Conservation (phyloP, 2,797 vertebrate genomes). For the Bradypodion ventrale region DNA sequence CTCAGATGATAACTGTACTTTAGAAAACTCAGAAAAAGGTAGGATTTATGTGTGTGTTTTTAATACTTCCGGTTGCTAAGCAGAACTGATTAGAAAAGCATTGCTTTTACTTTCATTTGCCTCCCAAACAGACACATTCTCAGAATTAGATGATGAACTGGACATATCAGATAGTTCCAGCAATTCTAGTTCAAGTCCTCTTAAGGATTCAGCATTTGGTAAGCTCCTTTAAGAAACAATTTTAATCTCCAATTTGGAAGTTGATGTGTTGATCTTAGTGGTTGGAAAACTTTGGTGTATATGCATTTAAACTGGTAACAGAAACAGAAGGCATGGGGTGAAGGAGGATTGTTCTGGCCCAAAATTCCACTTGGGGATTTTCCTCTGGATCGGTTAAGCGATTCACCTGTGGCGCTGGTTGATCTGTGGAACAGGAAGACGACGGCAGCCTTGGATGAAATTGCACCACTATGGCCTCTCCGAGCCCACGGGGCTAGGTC, state of each 20-base stretch:
- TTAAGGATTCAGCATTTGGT: conserved; percentile 70
- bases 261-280: conserved; percentile 1
- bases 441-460: no score
- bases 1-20: conserved; percentile 57
- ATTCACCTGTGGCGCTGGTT: no score
- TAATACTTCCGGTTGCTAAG: neutral
- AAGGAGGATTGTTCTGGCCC: neutral
- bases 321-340: neutral
- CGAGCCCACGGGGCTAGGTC: no score
- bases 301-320: neutral
- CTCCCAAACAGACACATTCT: conserved; percentile 61
- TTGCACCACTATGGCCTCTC: no score
- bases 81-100: neutral
- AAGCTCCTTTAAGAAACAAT: conserved; percentile 50
- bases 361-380: no score
- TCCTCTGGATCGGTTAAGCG: no score
- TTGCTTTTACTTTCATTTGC: conserved; percentile 39
- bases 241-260: conserved; percentile 6
- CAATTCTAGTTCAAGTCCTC: conserved; percentile 59
- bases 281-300: neutral
- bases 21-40: conserved; percentile 72
- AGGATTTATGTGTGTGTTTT: neutral
- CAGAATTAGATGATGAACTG: conserved; percentile 74
- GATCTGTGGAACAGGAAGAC: no score
- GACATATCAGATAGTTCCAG: conserved; percentile 61